These are phyloP conservation scores for Heliconius charithonia DNA, from an alignment of 2,888 invertebrate species.

Conservation along the genomic window DNA sequence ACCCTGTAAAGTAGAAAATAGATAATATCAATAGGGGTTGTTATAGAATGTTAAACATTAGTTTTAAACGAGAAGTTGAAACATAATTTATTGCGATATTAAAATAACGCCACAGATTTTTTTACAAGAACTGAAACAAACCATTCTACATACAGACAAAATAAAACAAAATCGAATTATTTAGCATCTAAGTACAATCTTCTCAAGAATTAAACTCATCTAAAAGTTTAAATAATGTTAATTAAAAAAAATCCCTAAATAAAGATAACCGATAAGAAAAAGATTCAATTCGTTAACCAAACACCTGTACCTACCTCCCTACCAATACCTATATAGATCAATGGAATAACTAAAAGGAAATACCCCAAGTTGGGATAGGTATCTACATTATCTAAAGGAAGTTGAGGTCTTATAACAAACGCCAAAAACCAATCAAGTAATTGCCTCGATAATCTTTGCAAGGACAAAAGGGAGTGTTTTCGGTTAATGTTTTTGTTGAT, in stretches of 20 bases:
- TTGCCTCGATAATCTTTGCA: constrained; percentile 72
- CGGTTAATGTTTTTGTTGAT: neutral
- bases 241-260: constrained; percentile 4
- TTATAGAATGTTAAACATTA: neutral
- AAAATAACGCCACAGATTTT: no score
- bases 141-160: no score
- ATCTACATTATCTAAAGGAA: constrained; percentile 40
- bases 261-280: constrained; percentile 1
- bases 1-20: constrained; percentile 32
- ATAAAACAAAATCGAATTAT: no score
- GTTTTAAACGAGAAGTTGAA: no score
- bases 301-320: constrained; percentile 3
- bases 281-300: constrained; percentile 14
- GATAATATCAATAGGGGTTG: constrained; percentile 23
- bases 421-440: constrained; percentile 81
- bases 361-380: constrained; percentile 10
- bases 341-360: constrained; percentile 7
- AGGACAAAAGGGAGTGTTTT: constrained; percentile 51
- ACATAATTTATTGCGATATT: no score
- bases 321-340: neutral
- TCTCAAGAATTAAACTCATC: neutral
- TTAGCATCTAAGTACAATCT: neutral
- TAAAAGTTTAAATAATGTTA: constrained; percentile 1
- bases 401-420: constrained; percentile 53
- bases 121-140: no score